Conservation (phyloP, 2,113 vertebrate genomes). For the Clarias batrachus region DNA sequence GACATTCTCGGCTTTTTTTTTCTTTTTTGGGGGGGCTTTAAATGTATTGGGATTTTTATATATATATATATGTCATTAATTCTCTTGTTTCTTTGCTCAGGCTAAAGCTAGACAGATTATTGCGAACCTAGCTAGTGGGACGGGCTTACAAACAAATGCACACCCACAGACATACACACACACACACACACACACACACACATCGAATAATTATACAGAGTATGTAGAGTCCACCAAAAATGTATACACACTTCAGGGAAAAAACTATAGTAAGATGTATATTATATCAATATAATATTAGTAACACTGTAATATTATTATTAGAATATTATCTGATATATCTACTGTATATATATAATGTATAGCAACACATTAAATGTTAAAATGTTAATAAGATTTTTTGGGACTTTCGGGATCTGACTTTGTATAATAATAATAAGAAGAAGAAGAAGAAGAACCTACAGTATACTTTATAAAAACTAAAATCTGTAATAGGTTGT, state of each 20-base stretch:
- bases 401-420: no score
- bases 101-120: not conserved
- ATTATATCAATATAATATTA: no score
- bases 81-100: not conserved
- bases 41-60: not conserved
- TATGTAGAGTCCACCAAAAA: no score
- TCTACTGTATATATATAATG: no score
- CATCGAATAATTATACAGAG: not conserved
- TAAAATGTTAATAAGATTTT: no score
- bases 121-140: not conserved
- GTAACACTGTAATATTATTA: no score
- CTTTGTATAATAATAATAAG: not conserved
- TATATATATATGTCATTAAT: not conserved
- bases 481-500: no score
- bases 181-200: not conserved
- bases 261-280: no score
- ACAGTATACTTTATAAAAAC: no score
- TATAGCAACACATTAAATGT: no score
- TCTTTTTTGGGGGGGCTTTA: not conserved
- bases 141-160: not conserved
- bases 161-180: not conserved
- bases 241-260: no score
- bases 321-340: no score
- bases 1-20: not conserved
- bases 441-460: not conserved